Percentiles rank a stretch among this genome's conserved stretches.
These are phyloP conservation scores for Gonioctena quinquepunctata DNA, from an alignment of 1,140 invertebrate genomes.

Conservation along the genomic window DNA sequence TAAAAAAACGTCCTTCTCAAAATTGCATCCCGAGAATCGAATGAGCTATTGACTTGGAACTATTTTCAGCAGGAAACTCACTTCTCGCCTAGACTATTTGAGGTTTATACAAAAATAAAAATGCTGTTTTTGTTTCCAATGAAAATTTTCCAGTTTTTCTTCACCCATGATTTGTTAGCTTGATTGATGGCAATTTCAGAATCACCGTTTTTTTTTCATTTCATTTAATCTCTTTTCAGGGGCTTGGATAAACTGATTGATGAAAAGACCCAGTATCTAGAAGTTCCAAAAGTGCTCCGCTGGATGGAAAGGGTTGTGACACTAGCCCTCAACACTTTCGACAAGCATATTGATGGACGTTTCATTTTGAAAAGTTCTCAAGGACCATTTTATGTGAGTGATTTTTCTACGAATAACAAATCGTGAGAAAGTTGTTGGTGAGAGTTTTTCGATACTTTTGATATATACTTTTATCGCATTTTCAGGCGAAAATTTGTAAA, in stretches of 20 bases:
- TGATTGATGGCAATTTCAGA: too few species aligned
- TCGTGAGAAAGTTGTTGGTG: background rate
- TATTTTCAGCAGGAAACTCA: too few species aligned
- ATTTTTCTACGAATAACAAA: too few species aligned
- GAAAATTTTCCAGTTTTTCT: too few species aligned
- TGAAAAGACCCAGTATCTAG: slow-evolving; percentile 10
- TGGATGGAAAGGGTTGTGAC: slow-evolving; percentile 22
- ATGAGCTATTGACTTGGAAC: too few species aligned
- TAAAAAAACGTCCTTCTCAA: too few species aligned
- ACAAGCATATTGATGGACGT: background rate
- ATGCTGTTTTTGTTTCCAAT: too few species aligned
- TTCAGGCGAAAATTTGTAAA: slow-evolving; percentile 16
- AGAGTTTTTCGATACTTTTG: background rate
- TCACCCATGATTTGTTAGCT: too few species aligned
- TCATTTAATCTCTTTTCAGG: slow-evolving; percentile 15
- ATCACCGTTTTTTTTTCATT: too few species aligned
- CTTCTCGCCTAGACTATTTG: too few species aligned
- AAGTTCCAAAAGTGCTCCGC: slow-evolving; percentile 7
- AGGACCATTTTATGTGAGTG: background rate
- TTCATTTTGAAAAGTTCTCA: background rate
- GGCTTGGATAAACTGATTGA: slow-evolving; percentile 13
- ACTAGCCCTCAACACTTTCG: slow-evolving; percentile 11
- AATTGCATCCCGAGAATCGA: too few species aligned
- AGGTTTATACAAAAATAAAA: too few species aligned
- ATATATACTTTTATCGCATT: background rate